A percentile compares a stretch with the other conserved stretches of the same genome.
These are phyloP conservation scores for Amblyopsis hoosieri DNA, from an alignment of 2,797 vertebrate species.

Conservation along the genomic window DNA sequence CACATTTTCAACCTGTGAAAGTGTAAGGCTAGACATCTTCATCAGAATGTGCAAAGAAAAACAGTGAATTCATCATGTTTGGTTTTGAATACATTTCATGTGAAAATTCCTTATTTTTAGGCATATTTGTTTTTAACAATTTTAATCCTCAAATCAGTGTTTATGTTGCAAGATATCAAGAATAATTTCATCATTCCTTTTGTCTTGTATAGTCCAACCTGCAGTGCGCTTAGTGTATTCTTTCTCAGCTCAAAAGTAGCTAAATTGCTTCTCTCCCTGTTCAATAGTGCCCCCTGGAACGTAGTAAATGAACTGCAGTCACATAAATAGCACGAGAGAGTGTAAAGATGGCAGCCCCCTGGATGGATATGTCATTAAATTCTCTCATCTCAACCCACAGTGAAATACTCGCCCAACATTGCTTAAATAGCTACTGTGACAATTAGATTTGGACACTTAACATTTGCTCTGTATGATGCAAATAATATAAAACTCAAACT, in stretches of 20 bases:
- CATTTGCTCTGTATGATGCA: background rate
- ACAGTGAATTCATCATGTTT: background rate
- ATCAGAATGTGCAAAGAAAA: background rate
- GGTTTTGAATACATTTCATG: too few species aligned
- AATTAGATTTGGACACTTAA: constrained; percentile 6
- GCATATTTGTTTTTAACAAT: constrained; percentile 9
- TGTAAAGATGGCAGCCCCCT: constrained; percentile 52
- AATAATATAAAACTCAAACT: background rate
- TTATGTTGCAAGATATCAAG: constrained; percentile 15
- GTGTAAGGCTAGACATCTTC: background rate
- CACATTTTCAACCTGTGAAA: constrained; percentile 5
- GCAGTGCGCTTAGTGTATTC: constrained; percentile 22
- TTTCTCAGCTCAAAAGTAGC: constrained; percentile 40
- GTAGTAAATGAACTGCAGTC: constrained; percentile 49
- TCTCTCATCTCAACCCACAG: constrained; percentile 21
- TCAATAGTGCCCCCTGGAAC: constrained; percentile 83
- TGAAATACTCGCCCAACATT: background rate
- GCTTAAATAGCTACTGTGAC: constrained; percentile 2
- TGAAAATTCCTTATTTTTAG: background rate
- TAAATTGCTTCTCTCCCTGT: constrained; percentile 54
- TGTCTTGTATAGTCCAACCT: constrained; percentile 34
- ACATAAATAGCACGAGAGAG: constrained; percentile 7
- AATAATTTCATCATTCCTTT: constrained; percentile 42
- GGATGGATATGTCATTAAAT: constrained; percentile 33
- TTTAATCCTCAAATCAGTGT: background rate